phyloP scores from a whole-genome alignment of 2,113 vertebrate genomes.

The Gulo gulo region DNA sequence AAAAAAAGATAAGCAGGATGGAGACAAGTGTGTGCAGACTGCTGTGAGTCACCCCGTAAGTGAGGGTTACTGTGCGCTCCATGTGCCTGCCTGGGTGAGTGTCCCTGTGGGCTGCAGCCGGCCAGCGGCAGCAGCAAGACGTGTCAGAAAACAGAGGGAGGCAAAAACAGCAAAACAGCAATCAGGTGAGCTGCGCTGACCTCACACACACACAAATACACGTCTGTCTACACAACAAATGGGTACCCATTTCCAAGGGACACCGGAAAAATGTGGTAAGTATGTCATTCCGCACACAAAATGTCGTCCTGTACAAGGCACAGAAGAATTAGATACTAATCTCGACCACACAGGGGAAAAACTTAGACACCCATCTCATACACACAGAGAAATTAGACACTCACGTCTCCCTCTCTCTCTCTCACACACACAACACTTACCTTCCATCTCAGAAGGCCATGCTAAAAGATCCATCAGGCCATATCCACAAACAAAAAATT shows the following conservation, averaged over 20 bases:
- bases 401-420: neutral
- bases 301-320: neutral
- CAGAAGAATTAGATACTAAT: neutral
- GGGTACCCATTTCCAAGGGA: neutral
- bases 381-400: neutral
- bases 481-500: neutral
- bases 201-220: neutral
- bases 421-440: neutral
- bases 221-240: too few species aligned
- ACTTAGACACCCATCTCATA: neutral
- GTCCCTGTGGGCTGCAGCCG: neutral
- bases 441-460: neutral
- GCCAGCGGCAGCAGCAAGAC: neutral
- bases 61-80: too few species aligned
- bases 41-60: neutral
- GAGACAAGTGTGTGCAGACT: too few species aligned
- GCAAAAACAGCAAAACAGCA: neutral
- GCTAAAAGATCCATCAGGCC: neutral
- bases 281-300: neutral
- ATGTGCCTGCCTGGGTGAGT: neutral
- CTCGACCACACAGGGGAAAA: neutral
- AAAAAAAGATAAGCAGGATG: neutral
- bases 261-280: neutral
- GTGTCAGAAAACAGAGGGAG: neutral
- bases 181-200: neutral